Conservation (phyloP, 2,888 invertebrate species). For the Ellobium chinense region DNA sequence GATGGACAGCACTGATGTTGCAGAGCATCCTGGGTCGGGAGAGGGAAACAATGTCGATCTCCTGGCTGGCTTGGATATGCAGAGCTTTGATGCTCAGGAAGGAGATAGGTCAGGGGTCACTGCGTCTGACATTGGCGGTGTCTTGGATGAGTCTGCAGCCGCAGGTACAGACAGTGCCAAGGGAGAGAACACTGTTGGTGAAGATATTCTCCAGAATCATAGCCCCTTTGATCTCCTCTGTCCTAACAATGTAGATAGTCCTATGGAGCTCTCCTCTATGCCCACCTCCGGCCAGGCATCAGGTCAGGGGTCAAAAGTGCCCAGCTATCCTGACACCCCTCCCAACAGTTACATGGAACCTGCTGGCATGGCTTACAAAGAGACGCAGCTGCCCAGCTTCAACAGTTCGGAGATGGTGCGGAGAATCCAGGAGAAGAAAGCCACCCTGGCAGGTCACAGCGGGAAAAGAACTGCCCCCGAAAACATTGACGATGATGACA, state of each 20-base stretch:
- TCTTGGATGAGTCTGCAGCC: not conserved
- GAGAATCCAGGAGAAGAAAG: constrained; percentile 78
- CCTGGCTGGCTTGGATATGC: not conserved
- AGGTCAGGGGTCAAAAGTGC: constrained; percentile 52
- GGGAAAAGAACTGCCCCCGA: not conserved
- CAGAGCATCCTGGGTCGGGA: not conserved
- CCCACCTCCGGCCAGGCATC: constrained; percentile 42
- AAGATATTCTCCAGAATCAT: constrained; percentile 31
- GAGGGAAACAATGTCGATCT: not conserved
- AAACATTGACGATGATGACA: not conserved
- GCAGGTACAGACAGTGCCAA: not conserved
- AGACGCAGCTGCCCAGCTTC: constrained; percentile 77
- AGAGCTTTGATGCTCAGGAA: not conserved
- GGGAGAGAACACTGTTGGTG: constrained; percentile 4
- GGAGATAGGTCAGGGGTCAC: not conserved
- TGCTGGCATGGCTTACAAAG: constrained; percentile 7
- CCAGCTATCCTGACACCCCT: constrained; percentile 73
- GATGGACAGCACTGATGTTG: not conserved
- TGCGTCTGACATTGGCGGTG: not conserved
- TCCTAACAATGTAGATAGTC: constrained; percentile 18
- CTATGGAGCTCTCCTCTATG: constrained; percentile 21
- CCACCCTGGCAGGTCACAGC: constrained; percentile 61
- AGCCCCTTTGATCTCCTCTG: constrained; percentile 38
- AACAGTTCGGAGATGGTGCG: constrained; percentile 80
- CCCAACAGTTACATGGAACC: constrained; percentile 70